Evolutionary conservation across 2,888 invertebrate species (phyloP), one percentile per base, ranked within the genome.

Genomic region (Sacculina carcini): DNA sequence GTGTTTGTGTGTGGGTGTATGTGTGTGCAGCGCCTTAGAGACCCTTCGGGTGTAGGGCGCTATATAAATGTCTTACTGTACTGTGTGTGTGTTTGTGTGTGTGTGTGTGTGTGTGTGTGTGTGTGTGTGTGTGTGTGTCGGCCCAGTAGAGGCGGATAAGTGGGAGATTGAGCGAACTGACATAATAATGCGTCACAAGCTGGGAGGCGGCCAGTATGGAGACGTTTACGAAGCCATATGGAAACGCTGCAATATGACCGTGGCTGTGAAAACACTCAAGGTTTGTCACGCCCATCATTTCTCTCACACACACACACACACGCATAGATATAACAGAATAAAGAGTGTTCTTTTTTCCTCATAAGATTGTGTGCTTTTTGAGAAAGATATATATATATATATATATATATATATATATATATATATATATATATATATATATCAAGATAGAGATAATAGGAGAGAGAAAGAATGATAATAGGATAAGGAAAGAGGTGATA

Each of bases 191-290:
- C 82, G 87, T 62, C 92, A 94, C 67, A 86, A 92, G 69, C 69
- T 87, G 60, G 96, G 96, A 56, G 96, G 94, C 34, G 65, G 98
- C 75, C 74, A 75, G 62, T 75, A 75, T 61, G 74, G 74, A 2
- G 74, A 75, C 62, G 74, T 74, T 3, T 75, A 74, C 59, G 72
- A 74, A 58, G 60, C 94, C 75, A 70, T 89, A 77, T 73, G 96
- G 96, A 71, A 71, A 56, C 38, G 87, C 77, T 87, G 66, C 70
- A 89, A 86, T 64, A 84, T 85, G 71, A 94, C 89, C 2, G 94
- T 98, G 50, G 98, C 98, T 29, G 96, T 98, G 12, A 98, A 98
- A 69, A 98, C 98, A 1, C 72, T 98, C 14, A 96, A 98, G 69
- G 75, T 73, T 58, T 56, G 56, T 52, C 29, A 16, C 28, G n/a